A percentile compares a stretch with the other conserved stretches of the same genome.
phyloP scores from a whole-genome alignment of 2,113 vertebrate species.

The Grantiella picta region DNA sequence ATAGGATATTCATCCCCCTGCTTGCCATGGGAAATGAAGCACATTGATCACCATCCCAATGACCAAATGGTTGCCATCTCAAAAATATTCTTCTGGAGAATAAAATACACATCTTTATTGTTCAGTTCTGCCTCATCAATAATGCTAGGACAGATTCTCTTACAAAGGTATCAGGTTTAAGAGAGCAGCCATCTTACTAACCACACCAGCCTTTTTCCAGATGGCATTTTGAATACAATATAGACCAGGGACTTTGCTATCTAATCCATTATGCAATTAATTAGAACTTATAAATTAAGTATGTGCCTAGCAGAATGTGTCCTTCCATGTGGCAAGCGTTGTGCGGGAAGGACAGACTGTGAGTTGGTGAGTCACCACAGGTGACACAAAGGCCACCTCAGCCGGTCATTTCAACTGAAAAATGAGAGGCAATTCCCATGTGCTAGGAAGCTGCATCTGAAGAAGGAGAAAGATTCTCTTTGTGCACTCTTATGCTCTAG shows the following conservation, averaged over 20 bases:
- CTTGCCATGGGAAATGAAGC: background rate
- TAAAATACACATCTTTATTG: background rate
- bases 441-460: background rate
- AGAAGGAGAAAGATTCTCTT: background rate
- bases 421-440: background rate
- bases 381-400: background rate
- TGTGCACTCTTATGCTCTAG: background rate
- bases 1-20: background rate
- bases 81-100: background rate
- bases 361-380: background rate
- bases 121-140: background rate
- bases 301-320: background rate
- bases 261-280: slow-evolving; percentile 8
- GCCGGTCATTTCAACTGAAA: rapidly evolving
- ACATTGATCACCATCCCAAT: background rate
- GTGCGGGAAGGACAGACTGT: background rate
- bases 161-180: slow-evolving; percentile 5
- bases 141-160: background rate
- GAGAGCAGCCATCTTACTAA: background rate
- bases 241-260: background rate
- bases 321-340: background rate
- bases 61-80: background rate
- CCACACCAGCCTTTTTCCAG: background rate
- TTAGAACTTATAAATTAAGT: slow-evolving; percentile 5
- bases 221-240: background rate